Conservation (phyloP, 2,888 invertebrate species). For the Eurytoma adleriae region DNA sequence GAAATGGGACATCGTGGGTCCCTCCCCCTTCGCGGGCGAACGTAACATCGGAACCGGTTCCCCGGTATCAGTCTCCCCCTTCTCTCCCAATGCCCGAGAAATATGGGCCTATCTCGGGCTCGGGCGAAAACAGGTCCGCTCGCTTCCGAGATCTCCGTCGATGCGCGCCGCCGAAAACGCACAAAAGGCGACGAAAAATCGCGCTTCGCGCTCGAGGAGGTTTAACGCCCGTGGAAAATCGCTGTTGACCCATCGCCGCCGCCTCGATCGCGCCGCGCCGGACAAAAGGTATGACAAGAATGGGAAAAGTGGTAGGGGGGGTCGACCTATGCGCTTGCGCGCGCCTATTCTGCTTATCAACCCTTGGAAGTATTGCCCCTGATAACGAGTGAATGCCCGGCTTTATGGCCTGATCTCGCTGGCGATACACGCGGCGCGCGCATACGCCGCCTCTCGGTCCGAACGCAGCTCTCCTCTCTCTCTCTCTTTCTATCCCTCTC, state of each 20-base stretch:
- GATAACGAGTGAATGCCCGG: constrained; percentile 72
- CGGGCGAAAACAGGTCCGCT: constrained; percentile 29
- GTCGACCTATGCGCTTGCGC: background rate
- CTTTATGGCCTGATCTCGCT: constrained; percentile 70
- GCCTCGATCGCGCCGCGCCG: constrained; percentile 46
- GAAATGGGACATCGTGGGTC: constrained; percentile 25
- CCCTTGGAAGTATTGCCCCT: constrained; percentile 67
- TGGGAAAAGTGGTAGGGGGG: constrained; percentile 56
- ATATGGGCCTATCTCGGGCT: background rate
- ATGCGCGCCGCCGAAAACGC: background rate
- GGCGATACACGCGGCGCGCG: constrained; percentile 64
- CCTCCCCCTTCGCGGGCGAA: background rate
- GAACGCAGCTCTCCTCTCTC: background rate
- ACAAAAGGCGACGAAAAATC: constrained; percentile 23
- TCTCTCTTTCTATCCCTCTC: constrained; percentile 7
- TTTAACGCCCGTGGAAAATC: constrained; percentile 61
- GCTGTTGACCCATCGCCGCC: constrained; percentile 60
- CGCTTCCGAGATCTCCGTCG: constrained; percentile 15
- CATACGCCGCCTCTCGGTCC: background rate
- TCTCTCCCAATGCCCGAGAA: background rate
- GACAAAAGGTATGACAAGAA: constrained; percentile 70
- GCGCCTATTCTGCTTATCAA: constrained; percentile 72
- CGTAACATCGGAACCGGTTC: constrained; percentile 13
- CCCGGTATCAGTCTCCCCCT: constrained; percentile 6
- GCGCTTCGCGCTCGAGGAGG: constrained; percentile 4